Percentiles rank a stretch among this genome's conserved stretches.
phyloP scores from a whole-genome alignment of 2,113 vertebrate species.

The Mirza zaza region DNA sequence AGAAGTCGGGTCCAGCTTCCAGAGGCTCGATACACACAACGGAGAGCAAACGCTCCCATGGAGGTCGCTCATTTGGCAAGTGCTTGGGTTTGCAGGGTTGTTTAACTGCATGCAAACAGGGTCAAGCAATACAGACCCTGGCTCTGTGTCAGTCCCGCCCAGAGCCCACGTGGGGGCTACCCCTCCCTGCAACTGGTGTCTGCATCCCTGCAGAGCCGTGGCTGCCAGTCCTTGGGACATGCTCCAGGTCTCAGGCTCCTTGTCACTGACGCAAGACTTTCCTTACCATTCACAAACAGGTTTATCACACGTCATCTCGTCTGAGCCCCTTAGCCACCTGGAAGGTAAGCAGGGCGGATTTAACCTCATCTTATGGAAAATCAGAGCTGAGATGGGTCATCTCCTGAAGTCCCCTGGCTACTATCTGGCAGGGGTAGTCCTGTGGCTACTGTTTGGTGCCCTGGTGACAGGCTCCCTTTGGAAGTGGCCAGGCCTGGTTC shows the following conservation, averaged over 20 bases:
- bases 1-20: neutral
- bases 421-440: neutral
- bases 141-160: neutral
- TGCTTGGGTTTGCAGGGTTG: neutral
- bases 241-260: neutral
- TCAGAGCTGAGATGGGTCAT: neutral
- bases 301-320: neutral
- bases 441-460: neutral
- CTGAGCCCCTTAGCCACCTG: neutral
- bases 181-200: neutral
- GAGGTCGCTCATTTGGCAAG: neutral
- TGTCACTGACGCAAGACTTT: neutral
- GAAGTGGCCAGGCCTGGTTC: accelerated
- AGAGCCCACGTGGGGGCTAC: neutral
- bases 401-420: neutral
- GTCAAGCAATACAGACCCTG: neutral
- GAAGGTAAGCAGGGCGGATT: neutral
- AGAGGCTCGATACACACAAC: neutral
- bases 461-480: neutral
- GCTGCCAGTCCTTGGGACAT: neutral
- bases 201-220: accelerated
- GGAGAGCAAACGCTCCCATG: neutral
- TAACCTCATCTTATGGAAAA: neutral
- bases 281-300: neutral
- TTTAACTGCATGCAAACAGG: neutral